Evolutionary conservation across 2,888 invertebrate species (phyloP), one percentile per base, ranked within the genome.

Genomic region (Mythimna loreyi): DNA sequence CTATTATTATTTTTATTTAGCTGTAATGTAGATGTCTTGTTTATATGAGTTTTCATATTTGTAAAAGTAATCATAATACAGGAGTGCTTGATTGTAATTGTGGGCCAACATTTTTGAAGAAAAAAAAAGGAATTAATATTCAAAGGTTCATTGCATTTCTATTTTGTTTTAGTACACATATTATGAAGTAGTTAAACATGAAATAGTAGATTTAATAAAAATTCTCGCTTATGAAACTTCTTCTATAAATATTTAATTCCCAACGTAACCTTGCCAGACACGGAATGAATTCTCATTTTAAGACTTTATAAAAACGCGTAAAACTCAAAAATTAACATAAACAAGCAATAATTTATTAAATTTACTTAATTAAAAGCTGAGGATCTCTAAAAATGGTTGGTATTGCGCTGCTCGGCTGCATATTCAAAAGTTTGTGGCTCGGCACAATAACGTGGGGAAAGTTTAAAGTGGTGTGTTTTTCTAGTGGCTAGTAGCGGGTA

Each of bases 381-480:
- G 74, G 71, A 75, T 74, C 71, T 72, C 72, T 74, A 73, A 78
- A 75, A 83, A 78, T 65, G 71, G 71, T 72, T 64, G 66, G 62
- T 74, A 71, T 79, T 81, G 73, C 67, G 64, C 58, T 57, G 66
- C 72, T 67, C 65, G 68, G 66, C 28, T 77, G 79, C 78, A 72
- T 78, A 81, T 83, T 82, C 68, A 72, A 62, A 85, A 86, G 78
- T 85, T 83, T 47, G 66, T 73, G 84, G 84, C 75, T 73, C 55
- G 36, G 70, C 60, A 75, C 78, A 85, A 86, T 83, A 78, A 82
- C 78, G 71, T 63, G 59, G 73, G 55, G 47, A 78, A 87, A 88
- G 84, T 88, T 88, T 83, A 78, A 82, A 87, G 87, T 85, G 82
- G 72, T 62, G 67, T 85, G 80, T 85, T 87, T 87, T 87, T 87